These are phyloP conservation scores for Patella ulyssiponensis DNA, from an alignment of 2,888 invertebrate genomes.

Conservation along the genomic window DNA sequence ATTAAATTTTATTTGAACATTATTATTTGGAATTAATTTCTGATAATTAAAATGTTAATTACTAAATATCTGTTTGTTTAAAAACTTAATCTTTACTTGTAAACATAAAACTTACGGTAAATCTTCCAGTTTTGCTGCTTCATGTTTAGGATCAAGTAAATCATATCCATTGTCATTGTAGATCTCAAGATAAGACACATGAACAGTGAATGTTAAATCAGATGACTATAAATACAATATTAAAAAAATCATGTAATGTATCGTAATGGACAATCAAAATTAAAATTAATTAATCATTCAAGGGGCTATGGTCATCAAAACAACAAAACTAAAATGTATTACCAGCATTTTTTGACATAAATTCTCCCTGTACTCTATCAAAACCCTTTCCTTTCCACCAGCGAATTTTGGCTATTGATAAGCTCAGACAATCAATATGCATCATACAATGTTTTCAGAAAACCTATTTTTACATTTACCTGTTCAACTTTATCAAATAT, in stretches of 20 bases:
- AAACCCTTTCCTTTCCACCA: too few species aligned
- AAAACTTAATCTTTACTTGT: too few species aligned
- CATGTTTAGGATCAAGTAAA: conserved; percentile 71
- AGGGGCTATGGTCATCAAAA: neutral
- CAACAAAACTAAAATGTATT: neutral
- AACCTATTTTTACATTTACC: conserved; percentile 40
- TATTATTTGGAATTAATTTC: too few species aligned
- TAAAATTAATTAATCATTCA: neutral
- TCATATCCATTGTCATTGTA: conserved; percentile 73
- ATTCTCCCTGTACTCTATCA: neutral
- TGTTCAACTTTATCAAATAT: conserved; percentile 68
- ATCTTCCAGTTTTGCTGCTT: conserved; percentile 71
- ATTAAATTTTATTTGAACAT: too few species aligned
- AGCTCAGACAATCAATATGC: too few species aligned
- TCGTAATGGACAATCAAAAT: neutral
- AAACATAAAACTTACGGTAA: conserved; percentile 63
- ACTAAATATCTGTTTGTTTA: too few species aligned
- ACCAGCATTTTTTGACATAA: neutral
- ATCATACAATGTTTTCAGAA: too few species aligned
- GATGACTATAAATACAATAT: conserved; percentile 56
- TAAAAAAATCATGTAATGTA: neutral
- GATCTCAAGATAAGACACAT: conserved; percentile 72
- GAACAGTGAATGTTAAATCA: conserved; percentile 63
- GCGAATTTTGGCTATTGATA: too few species aligned
- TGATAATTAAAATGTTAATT: too few species aligned